Percentiles rank a stretch among this genome's conserved stretches.
Conservation (phyloP, 1,140 invertebrate genomes). For the Batillaria attramentaria region DNA sequence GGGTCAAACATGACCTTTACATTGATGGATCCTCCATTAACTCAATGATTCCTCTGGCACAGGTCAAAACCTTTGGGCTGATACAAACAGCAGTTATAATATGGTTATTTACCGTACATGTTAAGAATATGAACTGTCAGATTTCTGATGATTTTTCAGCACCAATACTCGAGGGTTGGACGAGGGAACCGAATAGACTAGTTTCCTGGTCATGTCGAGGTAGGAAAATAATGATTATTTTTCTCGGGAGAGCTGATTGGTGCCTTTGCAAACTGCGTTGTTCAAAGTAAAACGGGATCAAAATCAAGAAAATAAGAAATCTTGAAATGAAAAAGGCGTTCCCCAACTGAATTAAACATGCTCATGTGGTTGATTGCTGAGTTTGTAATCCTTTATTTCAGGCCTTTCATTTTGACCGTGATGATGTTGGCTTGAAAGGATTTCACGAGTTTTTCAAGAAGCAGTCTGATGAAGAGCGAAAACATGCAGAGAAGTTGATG, state of each 20-base stretch:
- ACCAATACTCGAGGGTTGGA: too few relatives aligned
- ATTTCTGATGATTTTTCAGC: neutral
- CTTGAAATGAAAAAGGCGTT: too few relatives aligned
- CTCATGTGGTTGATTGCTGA: neutral
- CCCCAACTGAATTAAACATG: too few relatives aligned
- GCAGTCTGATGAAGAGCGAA: conserved; percentile 81
- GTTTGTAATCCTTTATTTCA: conserved; percentile 59
- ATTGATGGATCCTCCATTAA: neutral
- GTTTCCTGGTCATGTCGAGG: too few relatives aligned
- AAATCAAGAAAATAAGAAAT: too few relatives aligned
- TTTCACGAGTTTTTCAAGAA: conserved; percentile 81
- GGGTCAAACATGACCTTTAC: neutral
- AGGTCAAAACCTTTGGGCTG: neutral
- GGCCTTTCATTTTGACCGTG: conserved; percentile 84
- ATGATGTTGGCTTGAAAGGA: conserved; percentile 83
- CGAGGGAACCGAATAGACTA: too few relatives aligned
- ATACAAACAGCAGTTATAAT: neutral
- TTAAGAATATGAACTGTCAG: neutral
- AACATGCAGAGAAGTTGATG: conserved; percentile 82
- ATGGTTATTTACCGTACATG: neutral
- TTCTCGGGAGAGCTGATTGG: too few relatives aligned
- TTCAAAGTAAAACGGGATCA: too few relatives aligned
- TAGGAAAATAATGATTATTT: too few relatives aligned
- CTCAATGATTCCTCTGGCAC: neutral
- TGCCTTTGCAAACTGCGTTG: too few relatives aligned